Evolutionary conservation across 1,140 invertebrate species (phyloP).

Genomic region (Pomacea maculata): DNA sequence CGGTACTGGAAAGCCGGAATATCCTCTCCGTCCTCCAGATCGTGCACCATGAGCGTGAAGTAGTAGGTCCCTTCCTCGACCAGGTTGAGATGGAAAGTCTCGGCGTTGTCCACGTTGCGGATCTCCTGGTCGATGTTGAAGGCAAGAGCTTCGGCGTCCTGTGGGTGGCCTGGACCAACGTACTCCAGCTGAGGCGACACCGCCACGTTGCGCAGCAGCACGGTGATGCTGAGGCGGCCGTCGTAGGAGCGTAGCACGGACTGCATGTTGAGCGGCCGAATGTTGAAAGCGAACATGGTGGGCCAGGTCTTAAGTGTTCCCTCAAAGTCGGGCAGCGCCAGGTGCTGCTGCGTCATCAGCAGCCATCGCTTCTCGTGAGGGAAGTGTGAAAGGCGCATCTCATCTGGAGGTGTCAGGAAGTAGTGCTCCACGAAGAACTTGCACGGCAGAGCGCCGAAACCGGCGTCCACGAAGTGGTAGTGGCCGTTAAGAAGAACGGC

Average conservation of each 20-base stretch:
- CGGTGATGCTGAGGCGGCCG: conserved; percentile 52
- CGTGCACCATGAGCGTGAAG: conserved; percentile 53
- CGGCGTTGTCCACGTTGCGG: conserved; percentile 52
- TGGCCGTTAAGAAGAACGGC: conserved; percentile 49
- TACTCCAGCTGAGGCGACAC: conserved; percentile 54
- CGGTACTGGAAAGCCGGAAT: conserved; percentile 54
- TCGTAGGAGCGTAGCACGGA: conserved; percentile 54
- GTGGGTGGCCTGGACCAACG: conserved; percentile 46
- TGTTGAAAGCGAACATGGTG: conserved; percentile 57
- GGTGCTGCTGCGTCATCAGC: conserved; percentile 46
- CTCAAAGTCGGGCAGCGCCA: conserved; percentile 47
- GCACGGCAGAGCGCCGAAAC: conserved; percentile 44
- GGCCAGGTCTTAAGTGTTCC: conserved; percentile 55
- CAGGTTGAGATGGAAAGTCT: conserved; percentile 55
- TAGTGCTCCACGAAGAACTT: conserved; percentile 54
- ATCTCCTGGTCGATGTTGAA: conserved; percentile 56
- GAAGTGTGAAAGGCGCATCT: conserved; percentile 52
- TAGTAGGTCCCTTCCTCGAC: conserved; percentile 56
- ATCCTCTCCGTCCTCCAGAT: conserved; percentile 49
- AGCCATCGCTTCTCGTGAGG: conserved; percentile 55
- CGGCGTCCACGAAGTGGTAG: conserved; percentile 47
- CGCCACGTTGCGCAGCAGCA: conserved; percentile 49
- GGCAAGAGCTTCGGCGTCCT: conserved; percentile 43
- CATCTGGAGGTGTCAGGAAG: conserved; percentile 52
- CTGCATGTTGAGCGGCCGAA: conserved; percentile 54